These are phyloP conservation scores for Dipodomys stephensi DNA, from an alignment of 2,113 vertebrate genomes.

Conservation along the genomic window DNA sequence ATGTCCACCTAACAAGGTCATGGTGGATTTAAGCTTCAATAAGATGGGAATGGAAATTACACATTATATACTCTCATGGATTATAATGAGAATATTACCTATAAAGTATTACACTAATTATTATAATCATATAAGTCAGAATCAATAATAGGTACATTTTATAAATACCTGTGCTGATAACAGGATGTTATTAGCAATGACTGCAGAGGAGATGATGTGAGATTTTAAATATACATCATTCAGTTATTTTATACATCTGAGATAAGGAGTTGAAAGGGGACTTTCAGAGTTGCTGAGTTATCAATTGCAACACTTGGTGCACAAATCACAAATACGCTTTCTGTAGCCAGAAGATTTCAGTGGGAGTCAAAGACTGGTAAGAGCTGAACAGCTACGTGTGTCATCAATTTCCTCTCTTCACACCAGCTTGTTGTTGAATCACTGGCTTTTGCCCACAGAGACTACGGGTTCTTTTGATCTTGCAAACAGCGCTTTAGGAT, in stretches of 20 bases:
- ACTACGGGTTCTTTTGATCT: constrained; percentile 59
- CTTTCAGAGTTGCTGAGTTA: not conserved
- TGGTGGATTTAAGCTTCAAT: constrained; percentile 2
- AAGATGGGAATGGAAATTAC: not conserved
- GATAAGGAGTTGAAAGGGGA: fast-evolving
- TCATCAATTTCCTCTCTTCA: not conserved
- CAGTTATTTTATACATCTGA: not conserved
- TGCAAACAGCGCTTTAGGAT: constrained; percentile 36
- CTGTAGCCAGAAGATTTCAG: not conserved
- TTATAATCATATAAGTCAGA: not conserved
- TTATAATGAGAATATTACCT: not conserved
- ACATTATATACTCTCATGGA: not conserved
- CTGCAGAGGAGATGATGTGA: not conserved
- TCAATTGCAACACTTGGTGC: not conserved
- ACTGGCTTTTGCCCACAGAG: constrained; percentile 37
- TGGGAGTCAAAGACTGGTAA: not conserved
- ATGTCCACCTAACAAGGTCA: not conserved
- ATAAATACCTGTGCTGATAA: not conserved
- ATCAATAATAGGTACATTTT: not conserved
- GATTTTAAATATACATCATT: not conserved
- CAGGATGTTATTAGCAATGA: not conserved
- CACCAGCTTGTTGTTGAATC: constrained; percentile 40
- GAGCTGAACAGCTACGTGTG: not conserved
- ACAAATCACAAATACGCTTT: not conserved
- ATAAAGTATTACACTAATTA: not conserved